A percentile compares a stretch with the other conserved stretches of the same genome.
Evolutionary conservation across 2,797 vertebrate genomes (phyloP).

Genomic region (Sebastes hubbsi): DNA sequence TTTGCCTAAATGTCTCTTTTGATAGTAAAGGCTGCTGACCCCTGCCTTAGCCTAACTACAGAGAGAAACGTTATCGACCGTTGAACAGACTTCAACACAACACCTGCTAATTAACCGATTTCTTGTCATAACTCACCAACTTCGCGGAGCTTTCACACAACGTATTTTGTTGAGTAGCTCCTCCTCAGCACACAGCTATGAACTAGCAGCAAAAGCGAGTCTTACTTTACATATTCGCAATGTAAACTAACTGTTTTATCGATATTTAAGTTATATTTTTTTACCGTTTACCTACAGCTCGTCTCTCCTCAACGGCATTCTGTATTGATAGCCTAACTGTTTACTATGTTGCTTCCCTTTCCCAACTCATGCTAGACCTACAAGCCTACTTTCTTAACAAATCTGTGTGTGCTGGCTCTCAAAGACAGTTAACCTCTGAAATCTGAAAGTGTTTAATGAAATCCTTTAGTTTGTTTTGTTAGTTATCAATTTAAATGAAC

Average conservation of each 20-base stretch:
- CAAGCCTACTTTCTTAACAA: neutral
- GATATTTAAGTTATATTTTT: neutral
- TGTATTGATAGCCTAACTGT: neutral
- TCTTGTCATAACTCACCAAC: neutral
- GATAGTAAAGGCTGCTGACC: too few relatives aligned
- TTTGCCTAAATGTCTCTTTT: too few relatives aligned
- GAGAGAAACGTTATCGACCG: too few relatives aligned
- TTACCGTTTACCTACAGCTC: neutral
- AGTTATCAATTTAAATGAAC: neutral
- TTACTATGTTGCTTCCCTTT: neutral
- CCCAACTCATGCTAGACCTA: neutral
- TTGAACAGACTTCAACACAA: neutral
- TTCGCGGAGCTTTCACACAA: neutral
- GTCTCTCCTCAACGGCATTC: neutral
- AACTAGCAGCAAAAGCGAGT: neutral
- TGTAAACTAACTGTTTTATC: neutral
- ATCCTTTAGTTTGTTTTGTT: neutral
- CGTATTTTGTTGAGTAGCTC: neutral
- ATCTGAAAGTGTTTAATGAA: neutral
- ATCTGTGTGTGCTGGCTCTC: neutral
- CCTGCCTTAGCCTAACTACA: too few relatives aligned
- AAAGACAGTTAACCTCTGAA: neutral
- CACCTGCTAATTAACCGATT: neutral
- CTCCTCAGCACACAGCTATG: neutral
- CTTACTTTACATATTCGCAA: neutral